phyloP scores from a whole-genome alignment of 1,140 invertebrate genomes.

The Subanguina moxae region DNA sequence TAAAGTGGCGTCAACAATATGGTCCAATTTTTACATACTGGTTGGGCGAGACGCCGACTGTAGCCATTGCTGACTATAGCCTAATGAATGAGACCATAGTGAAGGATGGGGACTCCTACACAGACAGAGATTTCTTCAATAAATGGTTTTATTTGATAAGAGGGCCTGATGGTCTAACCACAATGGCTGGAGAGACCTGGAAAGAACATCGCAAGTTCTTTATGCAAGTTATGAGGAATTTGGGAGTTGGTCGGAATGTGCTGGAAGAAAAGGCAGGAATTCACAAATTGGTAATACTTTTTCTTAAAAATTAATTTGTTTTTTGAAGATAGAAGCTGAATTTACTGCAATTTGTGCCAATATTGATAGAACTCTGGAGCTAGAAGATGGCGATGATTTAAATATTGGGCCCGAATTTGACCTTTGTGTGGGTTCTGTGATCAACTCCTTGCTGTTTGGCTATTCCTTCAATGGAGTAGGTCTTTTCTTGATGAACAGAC shows the following conservation, averaged over 20 bases:
- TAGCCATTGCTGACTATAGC: constrained; percentile 14
- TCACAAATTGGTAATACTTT: too few relatives aligned
- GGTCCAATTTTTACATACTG: constrained; percentile 24
- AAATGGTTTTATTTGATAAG: too few relatives aligned
- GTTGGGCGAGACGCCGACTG: constrained; percentile 18
- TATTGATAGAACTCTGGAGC: background rate
- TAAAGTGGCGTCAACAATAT: constrained; percentile 22
- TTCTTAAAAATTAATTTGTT: background rate
- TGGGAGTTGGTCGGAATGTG: constrained; percentile 1
- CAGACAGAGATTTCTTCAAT: background rate
- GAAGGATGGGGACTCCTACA: constrained; percentile 20
- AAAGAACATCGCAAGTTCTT: background rate
- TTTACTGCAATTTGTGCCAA: background rate
- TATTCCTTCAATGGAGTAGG: constrained; percentile 8
- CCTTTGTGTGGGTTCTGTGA: constrained; percentile 12
- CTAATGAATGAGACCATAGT: constrained; percentile 25
- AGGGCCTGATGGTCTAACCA: too few relatives aligned
- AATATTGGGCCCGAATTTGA: constrained; percentile 4
- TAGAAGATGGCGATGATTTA: background rate
- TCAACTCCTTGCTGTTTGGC: constrained; percentile 12
- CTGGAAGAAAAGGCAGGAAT: constrained; percentile 3
- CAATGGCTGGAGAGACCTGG: background rate
- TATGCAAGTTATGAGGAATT: background rate
- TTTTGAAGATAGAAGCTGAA: constrained; percentile 6
- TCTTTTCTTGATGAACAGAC: too few relatives aligned